A percentile compares a stretch with the other conserved stretches of the same genome.
These are phyloP conservation scores for Campylomormyrus tamandua DNA, from an alignment of 2,113 vertebrate species.

Conservation along the genomic window DNA sequence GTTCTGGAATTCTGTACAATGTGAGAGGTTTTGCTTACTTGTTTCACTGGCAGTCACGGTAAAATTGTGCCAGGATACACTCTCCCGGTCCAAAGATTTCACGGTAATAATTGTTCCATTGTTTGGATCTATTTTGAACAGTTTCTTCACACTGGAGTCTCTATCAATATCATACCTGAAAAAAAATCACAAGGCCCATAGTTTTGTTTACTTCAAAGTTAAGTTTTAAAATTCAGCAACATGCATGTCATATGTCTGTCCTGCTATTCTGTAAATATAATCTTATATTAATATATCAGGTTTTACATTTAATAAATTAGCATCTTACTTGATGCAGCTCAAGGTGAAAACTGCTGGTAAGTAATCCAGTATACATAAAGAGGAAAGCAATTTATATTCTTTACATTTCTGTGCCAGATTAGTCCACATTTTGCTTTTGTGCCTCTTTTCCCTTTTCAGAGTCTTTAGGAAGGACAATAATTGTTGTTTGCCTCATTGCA, in stretches of 20 bases:
- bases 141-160: constrained; percentile 45
- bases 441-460: background rate
- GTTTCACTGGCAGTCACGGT: constrained; percentile 76
- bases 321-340: background rate
- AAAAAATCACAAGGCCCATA: constrained; percentile 29
- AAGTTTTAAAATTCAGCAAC: background rate
- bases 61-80: constrained; percentile 75
- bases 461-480: background rate
- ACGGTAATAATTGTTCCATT: constrained; percentile 73
- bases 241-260: background rate
- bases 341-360: background rate
- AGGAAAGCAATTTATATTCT: background rate
- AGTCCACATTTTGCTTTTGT: background rate
- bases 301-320: background rate
- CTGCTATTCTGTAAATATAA: background rate
- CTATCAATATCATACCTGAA: constrained; percentile 74
- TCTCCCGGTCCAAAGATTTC: constrained; percentile 76
- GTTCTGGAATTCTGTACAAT: background rate
- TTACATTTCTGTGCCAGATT: background rate
- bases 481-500: background rate
- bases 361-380: background rate
- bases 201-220: background rate
- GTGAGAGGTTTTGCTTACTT: constrained; percentile 62
- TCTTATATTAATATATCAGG: background rate
- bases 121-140: constrained; percentile 71